Evolutionary conservation across 2,888 invertebrate genomes (phyloP), one percentile per base, ranked within the genome.

Genomic region (Drosophila niveifrons): DNA sequence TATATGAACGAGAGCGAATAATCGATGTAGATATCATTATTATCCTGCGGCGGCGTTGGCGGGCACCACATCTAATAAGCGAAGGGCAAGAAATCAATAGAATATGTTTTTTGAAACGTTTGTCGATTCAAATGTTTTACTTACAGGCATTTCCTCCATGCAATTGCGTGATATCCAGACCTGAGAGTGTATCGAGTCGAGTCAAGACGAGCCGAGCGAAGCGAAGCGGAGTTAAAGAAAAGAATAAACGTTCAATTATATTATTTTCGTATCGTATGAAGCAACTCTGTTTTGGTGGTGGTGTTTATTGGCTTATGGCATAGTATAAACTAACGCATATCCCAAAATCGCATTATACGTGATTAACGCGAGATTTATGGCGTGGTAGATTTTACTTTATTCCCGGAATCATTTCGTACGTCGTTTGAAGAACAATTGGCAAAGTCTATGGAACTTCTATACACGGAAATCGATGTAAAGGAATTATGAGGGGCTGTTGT

Each of bases 31-130:
- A 98, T 94, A 92, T 99, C 99, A 90, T 96, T 96, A 88, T 98
- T 98, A 91, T 97, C 97, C 91, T 96, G 96, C 10, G 99, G 98
- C 66, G 99, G 99, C 17, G 99, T 99, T 64, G 98, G 99, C 59
- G 99, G 99, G 82, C 97, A 96, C 98, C 99, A 99, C 94, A 98
- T 95, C 98, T 98, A 59, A 36, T 28, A 13, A 13, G 31, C 10
- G 7, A n/a, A 15, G 3, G 13, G 15, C 6, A 28, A 18, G 41
- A 43, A 53, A 50, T 48, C 31, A 57, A 36, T 47, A 8, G 10
- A 44, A 43, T 17, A 13, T 18, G 11, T 51, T 44, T 10, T 9
- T 10, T 9, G 1, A 13, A 44, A 29, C 17, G n/a, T 15, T 43
- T 43, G 3, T 0, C n/a, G 10, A 29, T 7, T 13, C n/a, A 3